A percentile compares a stretch with the other conserved stretches of the same genome.
These are phyloP conservation scores for Enteromius thamalakanensis DNA, from an alignment of 2,797 vertebrate genomes.

Conservation along the genomic window DNA sequence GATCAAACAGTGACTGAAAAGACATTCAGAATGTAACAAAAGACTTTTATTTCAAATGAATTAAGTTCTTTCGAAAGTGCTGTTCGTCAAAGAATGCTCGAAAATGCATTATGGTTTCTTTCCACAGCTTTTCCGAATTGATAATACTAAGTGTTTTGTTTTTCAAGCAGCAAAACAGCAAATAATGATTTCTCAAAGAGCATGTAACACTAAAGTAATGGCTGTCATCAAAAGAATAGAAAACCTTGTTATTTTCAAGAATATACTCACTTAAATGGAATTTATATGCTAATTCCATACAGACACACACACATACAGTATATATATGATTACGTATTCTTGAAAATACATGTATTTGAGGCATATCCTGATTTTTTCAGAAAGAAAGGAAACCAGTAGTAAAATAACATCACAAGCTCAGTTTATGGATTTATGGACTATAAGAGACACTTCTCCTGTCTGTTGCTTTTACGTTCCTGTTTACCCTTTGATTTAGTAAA, in stretches of 20 bases:
- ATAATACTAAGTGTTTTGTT: background rate
- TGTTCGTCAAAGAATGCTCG: background rate
- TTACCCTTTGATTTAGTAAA: background rate
- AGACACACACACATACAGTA: too few species aligned
- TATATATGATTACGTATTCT: background rate
- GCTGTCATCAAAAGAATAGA: background rate
- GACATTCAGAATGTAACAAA: background rate
- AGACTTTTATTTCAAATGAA: background rate
- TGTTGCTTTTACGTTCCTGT: background rate
- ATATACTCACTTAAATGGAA: too few species aligned
- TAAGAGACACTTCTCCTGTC: background rate
- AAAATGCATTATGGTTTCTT: background rate
- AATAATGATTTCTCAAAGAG: background rate
- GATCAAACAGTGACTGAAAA: background rate
- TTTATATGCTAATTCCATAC: too few species aligned
- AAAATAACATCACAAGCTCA: conserved; percentile 7
- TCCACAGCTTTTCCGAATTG: background rate
- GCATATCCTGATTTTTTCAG: background rate
- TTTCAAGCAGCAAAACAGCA: background rate
- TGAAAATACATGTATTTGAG: background rate
- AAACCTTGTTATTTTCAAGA: background rate
- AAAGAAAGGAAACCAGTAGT: background rate
- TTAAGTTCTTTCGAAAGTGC: background rate
- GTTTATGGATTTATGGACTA: background rate
- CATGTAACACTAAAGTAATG: background rate